Percentiles rank a stretch among this genome's conserved stretches.
Conservation (phyloP, 2,113 vertebrate species). For the Lepidothrix coronata region DNA sequence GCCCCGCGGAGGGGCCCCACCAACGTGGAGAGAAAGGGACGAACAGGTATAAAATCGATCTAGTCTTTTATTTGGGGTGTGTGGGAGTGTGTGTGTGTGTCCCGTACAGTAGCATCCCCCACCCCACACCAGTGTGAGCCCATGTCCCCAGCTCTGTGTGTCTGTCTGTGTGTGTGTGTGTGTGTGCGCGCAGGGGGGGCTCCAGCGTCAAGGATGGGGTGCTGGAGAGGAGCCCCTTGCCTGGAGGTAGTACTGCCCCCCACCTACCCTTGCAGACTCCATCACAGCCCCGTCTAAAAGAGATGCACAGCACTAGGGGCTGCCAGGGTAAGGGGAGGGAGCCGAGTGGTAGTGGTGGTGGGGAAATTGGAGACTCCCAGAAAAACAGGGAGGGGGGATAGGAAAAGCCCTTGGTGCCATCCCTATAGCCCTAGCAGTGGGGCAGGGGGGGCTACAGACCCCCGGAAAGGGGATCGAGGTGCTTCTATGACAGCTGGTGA, state of each 20-base stretch:
- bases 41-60: not conserved
- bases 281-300: not conserved
- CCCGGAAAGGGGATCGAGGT: not conserved
- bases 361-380: not conserved
- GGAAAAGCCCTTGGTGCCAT: not conserved
- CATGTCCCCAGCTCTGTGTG: not conserved
- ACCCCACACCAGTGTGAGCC: not conserved
- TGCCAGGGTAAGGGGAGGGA: not conserved
- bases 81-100: not conserved
- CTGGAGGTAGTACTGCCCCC: not conserved
- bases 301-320: not conserved
- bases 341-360: not conserved
- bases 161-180: not conserved
- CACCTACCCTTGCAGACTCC: not conserved
- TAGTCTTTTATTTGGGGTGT: not conserved
- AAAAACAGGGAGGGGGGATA: fast-evolving
- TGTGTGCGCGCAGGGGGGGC: not conserved
- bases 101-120: not conserved
- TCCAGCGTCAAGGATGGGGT: not conserved
- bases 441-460: not conserved
- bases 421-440: not conserved
- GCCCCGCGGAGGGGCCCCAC: fast-evolving
- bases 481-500: not conserved
- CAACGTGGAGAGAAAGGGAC: not conserved
- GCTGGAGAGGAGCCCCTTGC: not conserved